Evolutionary conservation across 2,113 vertebrate genomes (phyloP).

Genomic region (Lanius collurio): DNA sequence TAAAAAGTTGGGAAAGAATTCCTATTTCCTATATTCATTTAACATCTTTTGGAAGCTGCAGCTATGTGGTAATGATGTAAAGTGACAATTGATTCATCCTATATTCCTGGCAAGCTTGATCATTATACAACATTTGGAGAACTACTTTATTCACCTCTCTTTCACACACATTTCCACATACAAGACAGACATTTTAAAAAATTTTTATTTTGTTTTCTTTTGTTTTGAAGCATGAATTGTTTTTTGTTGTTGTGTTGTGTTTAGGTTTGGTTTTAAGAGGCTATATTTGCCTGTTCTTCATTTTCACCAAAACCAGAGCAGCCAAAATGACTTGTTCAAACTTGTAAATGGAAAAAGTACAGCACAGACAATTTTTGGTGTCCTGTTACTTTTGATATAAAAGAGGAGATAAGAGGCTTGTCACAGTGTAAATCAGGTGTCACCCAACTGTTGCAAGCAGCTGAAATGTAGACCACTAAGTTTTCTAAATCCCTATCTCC

Average conservation of each 20-base stretch:
- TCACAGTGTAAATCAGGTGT: not conserved
- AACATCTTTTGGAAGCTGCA: not conserved
- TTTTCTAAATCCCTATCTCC: not conserved
- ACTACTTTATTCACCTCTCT: not conserved
- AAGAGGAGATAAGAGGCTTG: not conserved
- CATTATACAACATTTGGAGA: not conserved
- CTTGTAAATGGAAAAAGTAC: not conserved
- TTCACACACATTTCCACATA: not conserved
- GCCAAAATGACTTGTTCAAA: not conserved
- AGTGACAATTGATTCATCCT: not conserved
- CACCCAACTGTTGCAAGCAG: not conserved
- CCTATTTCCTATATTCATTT: not conserved
- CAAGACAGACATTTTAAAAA: not conserved
- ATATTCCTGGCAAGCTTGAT: not conserved
- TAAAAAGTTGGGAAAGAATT: not conserved
- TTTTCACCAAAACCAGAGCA: not conserved
- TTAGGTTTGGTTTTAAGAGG: not conserved
- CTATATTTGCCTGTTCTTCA: not conserved
- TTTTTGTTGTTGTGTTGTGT: not conserved
- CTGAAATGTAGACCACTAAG: not conserved
- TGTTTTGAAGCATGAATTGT: not conserved
- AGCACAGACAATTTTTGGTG: not conserved
- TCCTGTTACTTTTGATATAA: not conserved
- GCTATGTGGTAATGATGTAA: not conserved
- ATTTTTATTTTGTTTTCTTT: not conserved